phyloP scores from a whole-genome alignment of 2,797 vertebrate species.

The Cossypha niveicapilla region DNA sequence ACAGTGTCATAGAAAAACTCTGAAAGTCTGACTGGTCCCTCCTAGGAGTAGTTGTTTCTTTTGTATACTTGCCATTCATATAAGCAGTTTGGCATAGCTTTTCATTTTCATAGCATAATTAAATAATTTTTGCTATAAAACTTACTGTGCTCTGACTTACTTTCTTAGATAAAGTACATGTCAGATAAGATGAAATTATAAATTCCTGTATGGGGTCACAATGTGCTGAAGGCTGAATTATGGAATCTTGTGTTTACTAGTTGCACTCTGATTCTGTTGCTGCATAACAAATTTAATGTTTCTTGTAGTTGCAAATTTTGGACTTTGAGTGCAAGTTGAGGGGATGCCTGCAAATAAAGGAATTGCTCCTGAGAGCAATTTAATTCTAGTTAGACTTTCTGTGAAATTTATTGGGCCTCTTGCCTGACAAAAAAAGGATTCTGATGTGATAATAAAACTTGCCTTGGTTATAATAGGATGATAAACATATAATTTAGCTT shows the following conservation, averaged over 20 bases:
- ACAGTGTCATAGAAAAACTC: neutral
- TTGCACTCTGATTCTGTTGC: neutral
- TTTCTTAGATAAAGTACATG: neutral
- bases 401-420: neutral
- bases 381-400: neutral
- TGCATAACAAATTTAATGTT: neutral
- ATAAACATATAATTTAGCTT: neutral
- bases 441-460: neutral
- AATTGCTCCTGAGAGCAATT: neutral
- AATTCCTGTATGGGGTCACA: neutral
- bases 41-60: neutral
- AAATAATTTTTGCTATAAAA: neutral
- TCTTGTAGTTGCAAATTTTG: neutral
- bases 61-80: neutral
- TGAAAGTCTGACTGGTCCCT: neutral
- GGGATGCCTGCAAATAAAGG: neutral
- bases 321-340: neutral
- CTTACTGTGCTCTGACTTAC: neutral
- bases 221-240: neutral
- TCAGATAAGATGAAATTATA: neutral
- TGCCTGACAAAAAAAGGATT: neutral
- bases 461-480: neutral
- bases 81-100: neutral
- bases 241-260: neutral
- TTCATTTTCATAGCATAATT: neutral